phyloP scores from a whole-genome alignment of 1,140 invertebrate genomes.

The Drosophila mauritiana region DNA sequence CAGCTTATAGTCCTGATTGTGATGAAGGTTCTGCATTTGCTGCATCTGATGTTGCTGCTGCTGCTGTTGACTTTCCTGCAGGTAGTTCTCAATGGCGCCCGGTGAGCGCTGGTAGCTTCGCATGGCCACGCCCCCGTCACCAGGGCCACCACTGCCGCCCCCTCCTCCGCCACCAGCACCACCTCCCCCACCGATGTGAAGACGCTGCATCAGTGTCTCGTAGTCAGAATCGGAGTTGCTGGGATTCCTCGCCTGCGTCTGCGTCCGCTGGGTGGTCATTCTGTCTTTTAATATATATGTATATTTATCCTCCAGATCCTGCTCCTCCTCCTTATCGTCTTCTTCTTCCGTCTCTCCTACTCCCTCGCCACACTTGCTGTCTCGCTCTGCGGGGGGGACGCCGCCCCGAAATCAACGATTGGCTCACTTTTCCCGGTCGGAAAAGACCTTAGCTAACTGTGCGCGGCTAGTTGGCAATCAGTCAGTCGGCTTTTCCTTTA shows the following conservation, averaged over 20 bases:
- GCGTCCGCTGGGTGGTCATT: conserved; percentile 74
- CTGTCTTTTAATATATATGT: neutral
- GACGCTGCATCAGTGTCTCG: conserved; percentile 78
- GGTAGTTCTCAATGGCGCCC: conserved; percentile 62
- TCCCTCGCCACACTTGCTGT: conserved; percentile 4
- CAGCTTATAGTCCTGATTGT: conserved; percentile 86
- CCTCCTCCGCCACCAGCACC: neutral
- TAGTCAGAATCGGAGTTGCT: conserved; percentile 65
- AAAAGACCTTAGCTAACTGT: conserved; percentile 6
- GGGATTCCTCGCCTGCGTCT: conserved; percentile 58
- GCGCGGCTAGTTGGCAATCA: conserved; percentile 9
- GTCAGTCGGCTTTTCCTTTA: conserved; percentile 22
- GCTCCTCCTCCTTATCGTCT: conserved; percentile 8
- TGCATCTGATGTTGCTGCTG: conserved; percentile 21
- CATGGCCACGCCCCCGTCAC: conserved; percentile 19
- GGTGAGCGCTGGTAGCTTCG: conserved; percentile 58
- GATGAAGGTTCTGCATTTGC: conserved; percentile 46
- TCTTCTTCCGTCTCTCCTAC: neutral
- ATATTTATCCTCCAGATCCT: conserved; percentile 5
- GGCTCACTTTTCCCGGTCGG: conserved; percentile 18
- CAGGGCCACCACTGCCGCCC: neutral
- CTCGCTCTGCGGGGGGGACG: conserved; percentile 20
- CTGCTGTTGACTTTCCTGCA: conserved; percentile 51
- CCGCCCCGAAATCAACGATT: conserved; percentile 12
- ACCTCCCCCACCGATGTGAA: conserved; percentile 58